Evolutionary conservation across 2,797 vertebrate genomes (phyloP).

Genomic region (Neosilurus hyrtlii): DNA sequence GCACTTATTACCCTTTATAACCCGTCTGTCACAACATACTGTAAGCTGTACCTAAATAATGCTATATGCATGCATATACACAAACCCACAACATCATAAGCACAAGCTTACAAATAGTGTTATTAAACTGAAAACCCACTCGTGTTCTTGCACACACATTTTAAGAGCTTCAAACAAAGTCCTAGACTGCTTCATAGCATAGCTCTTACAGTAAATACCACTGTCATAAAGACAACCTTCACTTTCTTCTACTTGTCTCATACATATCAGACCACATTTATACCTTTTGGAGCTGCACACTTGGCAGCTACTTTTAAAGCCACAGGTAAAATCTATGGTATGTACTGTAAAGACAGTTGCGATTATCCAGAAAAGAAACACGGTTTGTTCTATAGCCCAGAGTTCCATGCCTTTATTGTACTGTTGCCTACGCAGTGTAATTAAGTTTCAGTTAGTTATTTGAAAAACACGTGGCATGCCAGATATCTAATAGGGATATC

Average conservation of each 20-base stretch:
- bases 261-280: constrained; percentile 10
- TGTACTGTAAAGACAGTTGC: background rate
- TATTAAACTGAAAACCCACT: background rate
- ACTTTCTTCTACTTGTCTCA: background rate
- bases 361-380: background rate
- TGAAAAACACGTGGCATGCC: no score
- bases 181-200: background rate
- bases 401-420: background rate
- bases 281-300: constrained; percentile 6
- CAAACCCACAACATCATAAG: background rate
- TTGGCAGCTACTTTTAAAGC: background rate
- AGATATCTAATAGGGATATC: background rate
- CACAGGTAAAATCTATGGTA: background rate
- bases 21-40: constrained; percentile 3
- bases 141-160: constrained; percentile 7
- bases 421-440: background rate
- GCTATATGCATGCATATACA: background rate
- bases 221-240: background rate
- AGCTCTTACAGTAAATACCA: background rate
- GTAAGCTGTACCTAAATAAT: constrained; percentile 21
- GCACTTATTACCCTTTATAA: constrained; percentile 15
- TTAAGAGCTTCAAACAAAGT: background rate
- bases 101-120: background rate
- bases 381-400: background rate
- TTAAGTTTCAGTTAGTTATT: background rate